A percentile compares a stretch with the other conserved stretches of the same genome.
Conservation (phyloP, 2,888 invertebrate genomes). For the Drosophila rellima region DNA sequence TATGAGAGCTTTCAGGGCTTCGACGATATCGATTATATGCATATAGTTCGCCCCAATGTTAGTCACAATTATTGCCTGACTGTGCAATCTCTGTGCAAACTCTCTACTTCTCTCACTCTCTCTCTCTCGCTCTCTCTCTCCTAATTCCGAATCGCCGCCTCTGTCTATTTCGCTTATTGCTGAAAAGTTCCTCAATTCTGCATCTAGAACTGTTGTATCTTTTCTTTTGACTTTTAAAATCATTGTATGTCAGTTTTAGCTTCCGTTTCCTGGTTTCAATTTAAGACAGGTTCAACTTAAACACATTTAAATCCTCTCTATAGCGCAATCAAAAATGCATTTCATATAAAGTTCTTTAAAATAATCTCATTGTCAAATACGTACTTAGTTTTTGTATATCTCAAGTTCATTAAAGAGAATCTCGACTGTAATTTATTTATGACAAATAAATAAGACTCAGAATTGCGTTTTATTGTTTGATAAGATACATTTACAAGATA, state of each 20-base stretch:
- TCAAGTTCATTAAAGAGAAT: neutral
- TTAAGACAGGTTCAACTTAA: neutral
- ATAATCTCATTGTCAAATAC: neutral
- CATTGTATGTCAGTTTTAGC: neutral
- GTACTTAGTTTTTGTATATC: neutral
- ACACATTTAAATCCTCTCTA: neutral
- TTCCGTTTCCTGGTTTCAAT: neutral
- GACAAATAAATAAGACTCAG: neutral
- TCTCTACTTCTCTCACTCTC: neutral
- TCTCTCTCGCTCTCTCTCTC: neutral
- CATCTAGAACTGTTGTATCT: neutral
- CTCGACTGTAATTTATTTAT: neutral
- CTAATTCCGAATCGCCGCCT: neutral
- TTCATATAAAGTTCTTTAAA: neutral
- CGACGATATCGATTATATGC: neutral
- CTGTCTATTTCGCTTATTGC: neutral
- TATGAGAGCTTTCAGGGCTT: conserved; percentile 9
- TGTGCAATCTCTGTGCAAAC: neutral
- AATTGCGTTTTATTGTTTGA: too few relatives aligned
- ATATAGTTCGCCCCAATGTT: conserved; percentile 3
- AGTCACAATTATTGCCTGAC: conserved; percentile 4
- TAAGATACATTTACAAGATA: too few relatives aligned
- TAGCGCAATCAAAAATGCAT: neutral
- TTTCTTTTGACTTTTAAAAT: neutral
- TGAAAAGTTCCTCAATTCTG: neutral